A percentile compares a stretch with the other conserved stretches of the same genome.
Conservation (phyloP, 2,888 invertebrate genomes). For the Microdon myrmicae region DNA sequence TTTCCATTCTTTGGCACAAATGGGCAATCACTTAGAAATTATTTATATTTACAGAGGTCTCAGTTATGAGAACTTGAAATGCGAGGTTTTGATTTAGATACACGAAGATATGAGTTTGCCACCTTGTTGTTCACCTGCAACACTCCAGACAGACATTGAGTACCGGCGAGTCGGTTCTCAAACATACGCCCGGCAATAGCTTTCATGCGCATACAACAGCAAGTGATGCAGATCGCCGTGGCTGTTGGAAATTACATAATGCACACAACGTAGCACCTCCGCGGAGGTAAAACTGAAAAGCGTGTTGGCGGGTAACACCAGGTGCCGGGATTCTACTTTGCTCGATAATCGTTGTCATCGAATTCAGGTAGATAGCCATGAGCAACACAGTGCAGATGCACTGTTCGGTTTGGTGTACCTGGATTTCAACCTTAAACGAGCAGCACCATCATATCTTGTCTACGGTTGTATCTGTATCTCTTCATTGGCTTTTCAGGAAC, state of each 20-base stretch:
- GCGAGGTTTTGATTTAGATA: slow-evolving; percentile 15
- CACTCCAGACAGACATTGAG: too few relatives aligned
- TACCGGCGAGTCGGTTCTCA: too few relatives aligned
- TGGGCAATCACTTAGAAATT: slow-evolving; percentile 33
- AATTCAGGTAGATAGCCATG: slow-evolving; percentile 25
- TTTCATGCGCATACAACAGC: slow-evolving; percentile 1
- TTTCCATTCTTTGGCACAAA: slow-evolving; percentile 36
- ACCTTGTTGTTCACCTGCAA: slow-evolving; percentile 2
- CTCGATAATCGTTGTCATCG: slow-evolving; percentile 41
- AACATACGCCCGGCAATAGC: too few relatives aligned
- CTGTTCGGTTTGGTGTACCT: slow-evolving; percentile 1
- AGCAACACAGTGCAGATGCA: slow-evolving; percentile 10
- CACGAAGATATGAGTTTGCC: neutral
- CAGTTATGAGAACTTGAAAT: slow-evolving; percentile 3
- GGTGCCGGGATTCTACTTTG: slow-evolving; percentile 29
- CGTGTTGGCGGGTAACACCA: slow-evolving; percentile 42
- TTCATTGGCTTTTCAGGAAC: slow-evolving; percentile 24
- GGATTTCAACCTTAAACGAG: too few relatives aligned
- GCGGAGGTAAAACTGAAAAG: slow-evolving; percentile 21
- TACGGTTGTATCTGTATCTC: neutral
- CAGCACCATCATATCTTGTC: neutral
- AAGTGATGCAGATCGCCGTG: slow-evolving; percentile 2
- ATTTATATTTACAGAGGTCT: slow-evolving; percentile 14
- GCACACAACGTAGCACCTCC: slow-evolving; percentile 18
- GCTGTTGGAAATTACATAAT: slow-evolving; percentile 20